A percentile compares a stretch with the other conserved stretches of the same genome.
Evolutionary conservation across 2,113 vertebrate genomes (phyloP).

Genomic region (Psettodes erumei): DNA sequence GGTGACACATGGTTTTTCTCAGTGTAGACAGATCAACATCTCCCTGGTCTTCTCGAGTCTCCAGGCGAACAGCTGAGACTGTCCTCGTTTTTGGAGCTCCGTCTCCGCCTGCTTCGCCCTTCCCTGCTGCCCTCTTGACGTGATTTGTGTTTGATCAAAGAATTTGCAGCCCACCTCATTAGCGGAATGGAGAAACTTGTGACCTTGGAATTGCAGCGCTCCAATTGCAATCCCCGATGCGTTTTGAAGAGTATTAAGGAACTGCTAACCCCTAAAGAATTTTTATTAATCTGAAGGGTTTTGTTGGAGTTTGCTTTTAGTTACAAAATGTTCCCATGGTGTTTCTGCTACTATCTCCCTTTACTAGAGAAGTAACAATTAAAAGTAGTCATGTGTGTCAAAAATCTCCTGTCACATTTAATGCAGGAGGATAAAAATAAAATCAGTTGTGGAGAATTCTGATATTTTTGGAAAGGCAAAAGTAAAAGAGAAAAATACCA

Average conservation of each 20-base stretch:
- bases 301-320: background rate
- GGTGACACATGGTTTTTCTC: conserved; percentile 71
- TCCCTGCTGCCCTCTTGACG: conserved; percentile 35
- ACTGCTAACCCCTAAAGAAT: background rate
- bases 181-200: conserved; percentile 13
- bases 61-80: conserved; percentile 80
- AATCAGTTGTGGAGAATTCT: background rate
- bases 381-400: too few species aligned
- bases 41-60: conserved; percentile 65
- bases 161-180: conserved; percentile 30
- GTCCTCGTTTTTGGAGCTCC: conserved; percentile 50
- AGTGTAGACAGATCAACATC: conserved; percentile 69
- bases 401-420: background rate
- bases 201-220: conserved; percentile 45
- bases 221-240: background rate
- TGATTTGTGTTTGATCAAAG: conserved; percentile 54
- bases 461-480: background rate
- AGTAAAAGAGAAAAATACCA: too few species aligned
- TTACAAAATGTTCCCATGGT: background rate
- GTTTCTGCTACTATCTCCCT: background rate
- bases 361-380: background rate
- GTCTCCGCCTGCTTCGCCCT: conserved; percentile 33
- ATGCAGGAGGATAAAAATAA: background rate
- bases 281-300: background rate
- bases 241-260: conserved; percentile 1